These are phyloP conservation scores for Portevinia maculata DNA, from an alignment of 2,888 invertebrate species.

Conservation along the genomic window DNA sequence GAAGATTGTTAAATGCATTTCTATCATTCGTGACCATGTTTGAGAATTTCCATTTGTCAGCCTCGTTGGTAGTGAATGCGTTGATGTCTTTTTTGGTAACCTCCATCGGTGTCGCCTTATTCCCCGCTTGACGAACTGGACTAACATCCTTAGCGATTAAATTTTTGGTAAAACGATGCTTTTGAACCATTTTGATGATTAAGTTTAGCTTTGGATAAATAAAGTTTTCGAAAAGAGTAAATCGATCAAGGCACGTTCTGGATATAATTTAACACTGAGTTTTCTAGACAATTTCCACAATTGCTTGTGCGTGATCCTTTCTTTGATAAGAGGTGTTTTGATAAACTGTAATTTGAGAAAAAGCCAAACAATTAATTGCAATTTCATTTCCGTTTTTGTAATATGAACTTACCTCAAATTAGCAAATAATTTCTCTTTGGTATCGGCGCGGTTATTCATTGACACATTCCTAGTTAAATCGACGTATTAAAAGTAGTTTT, in stretches of 20 bases:
- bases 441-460: constrained; percentile 81
- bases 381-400: neutral
- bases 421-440: constrained; percentile 81
- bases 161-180: constrained; percentile 78
- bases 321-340: constrained; percentile 91
- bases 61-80: constrained; percentile 21
- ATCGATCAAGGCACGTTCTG: constrained; percentile 92
- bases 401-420: constrained; percentile 80
- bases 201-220: constrained; percentile 4
- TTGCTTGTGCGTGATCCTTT: constrained; percentile 94
- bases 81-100: constrained; percentile 9
- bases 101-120: constrained; percentile 5
- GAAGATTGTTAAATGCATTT: constrained; percentile 80
- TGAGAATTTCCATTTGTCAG: constrained; percentile 79
- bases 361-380: neutral
- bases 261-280: constrained; percentile 91
- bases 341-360: constrained; percentile 85
- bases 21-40: constrained; percentile 80
- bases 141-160: constrained; percentile 79
- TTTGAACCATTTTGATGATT: constrained; percentile 80
- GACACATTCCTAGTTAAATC: constrained; percentile 77
- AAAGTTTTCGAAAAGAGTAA: constrained; percentile 15
- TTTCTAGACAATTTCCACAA: constrained; percentile 92
- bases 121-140: constrained; percentile 76
- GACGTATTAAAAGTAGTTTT: constrained; percentile 34